Evolutionary conservation across 2,888 invertebrate species (phyloP), one percentile per base, ranked within the genome.

Genomic region (Cactoblastis cactorum): DNA sequence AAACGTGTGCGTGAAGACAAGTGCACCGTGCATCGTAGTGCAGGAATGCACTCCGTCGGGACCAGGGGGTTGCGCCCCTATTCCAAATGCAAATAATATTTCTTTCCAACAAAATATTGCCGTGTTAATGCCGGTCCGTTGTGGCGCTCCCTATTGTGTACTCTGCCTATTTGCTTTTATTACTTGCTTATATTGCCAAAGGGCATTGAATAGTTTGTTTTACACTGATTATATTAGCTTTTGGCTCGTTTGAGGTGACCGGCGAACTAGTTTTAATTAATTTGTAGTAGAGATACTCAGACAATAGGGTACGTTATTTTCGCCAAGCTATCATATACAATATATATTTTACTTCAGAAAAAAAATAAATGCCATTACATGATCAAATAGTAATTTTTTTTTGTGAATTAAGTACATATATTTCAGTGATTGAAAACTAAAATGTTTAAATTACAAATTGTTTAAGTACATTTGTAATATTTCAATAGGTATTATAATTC

Each of bases 51-150:
- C 59, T 69, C 71, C 71, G 71, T 55, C 50, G 59, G 59, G 60
- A 56, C 61, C 60, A n/a, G 58, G 62, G 62, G 58, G 56, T 43
- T 55, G 51, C 69, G 67, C 80, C 85, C 85, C 66, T 67, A 68
- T 71, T 71, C 69, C 80, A 61, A 83, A 87, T 84, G 80, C 84
- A 86, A 87, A 88, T 83, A 83, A 83, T 85, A 82, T 81, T 86
- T 85, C 84, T 83, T 86, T 74, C 72, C 69, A 59, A 80, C 81
- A 79, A 83, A 83, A 85, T 82, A 83, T 83, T 74, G 77, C 75
- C 69, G 80, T 83, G 87, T 84, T 88, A 88, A 86, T 86, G 73
- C 73, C 76, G 74, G 3, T 22, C 5, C 70, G 75, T 75, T 77
- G 77, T 80, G 83, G 83, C 83, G 80, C 69, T 67, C 77, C 79